A percentile compares a stretch with the other conserved stretches of the same genome.
phyloP scores from a whole-genome alignment of 2,113 vertebrate species.

The Agapornis roseicollis region DNA sequence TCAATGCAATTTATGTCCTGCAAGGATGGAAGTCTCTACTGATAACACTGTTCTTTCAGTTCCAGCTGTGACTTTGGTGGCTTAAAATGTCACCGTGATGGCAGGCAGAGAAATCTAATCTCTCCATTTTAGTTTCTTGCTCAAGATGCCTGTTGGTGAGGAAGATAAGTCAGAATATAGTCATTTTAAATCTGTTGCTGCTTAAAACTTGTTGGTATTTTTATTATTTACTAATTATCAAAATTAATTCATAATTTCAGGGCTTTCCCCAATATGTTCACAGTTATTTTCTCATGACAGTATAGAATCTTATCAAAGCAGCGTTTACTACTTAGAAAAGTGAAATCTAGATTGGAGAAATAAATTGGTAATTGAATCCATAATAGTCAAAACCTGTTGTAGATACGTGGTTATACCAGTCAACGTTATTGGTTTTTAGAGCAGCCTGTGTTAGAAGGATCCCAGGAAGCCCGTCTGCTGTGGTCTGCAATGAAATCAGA shows the following conservation, averaged over 20 bases:
- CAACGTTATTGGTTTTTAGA: slow-evolving; percentile 57
- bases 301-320: slow-evolving; percentile 71
- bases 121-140: slow-evolving; percentile 55
- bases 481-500: slow-evolving; percentile 65
- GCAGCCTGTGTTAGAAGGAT: slow-evolving; percentile 57
- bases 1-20: slow-evolving; percentile 75
- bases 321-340: slow-evolving; percentile 67
- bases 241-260: slow-evolving; percentile 65
- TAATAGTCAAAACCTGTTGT: slow-evolving; percentile 54
- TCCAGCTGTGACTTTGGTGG: slow-evolving; percentile 79
- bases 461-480: slow-evolving; percentile 45
- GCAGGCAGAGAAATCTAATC: slow-evolving; percentile 27
- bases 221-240: slow-evolving; percentile 67
- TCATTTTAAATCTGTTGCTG: slow-evolving; percentile 56
- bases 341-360: slow-evolving; percentile 19
- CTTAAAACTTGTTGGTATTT: slow-evolving; percentile 61
- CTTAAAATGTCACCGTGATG: slow-evolving; percentile 56
- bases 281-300: slow-evolving; percentile 57
- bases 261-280: slow-evolving; percentile 68
- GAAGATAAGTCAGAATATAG: slow-evolving; percentile 64
- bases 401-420: slow-evolving; percentile 48
- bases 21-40: slow-evolving; percentile 73
- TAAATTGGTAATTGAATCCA: slow-evolving; percentile 45
- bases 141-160: slow-evolving; percentile 70
- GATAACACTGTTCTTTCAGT: slow-evolving; percentile 76